phyloP scores from a whole-genome alignment of 2,888 invertebrate species.

The Laspeyria flexula region DNA sequence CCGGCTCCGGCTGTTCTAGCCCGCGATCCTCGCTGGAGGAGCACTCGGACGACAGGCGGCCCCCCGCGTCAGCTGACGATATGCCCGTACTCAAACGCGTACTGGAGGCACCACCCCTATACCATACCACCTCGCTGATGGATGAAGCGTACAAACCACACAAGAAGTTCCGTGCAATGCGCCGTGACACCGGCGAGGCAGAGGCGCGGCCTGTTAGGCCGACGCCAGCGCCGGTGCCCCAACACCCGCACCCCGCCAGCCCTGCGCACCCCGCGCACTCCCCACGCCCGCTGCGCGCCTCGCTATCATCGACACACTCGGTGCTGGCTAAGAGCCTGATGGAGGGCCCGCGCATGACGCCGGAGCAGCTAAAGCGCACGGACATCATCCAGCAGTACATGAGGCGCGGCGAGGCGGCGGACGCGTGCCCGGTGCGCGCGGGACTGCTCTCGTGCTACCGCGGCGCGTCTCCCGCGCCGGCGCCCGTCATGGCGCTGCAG shows the following conservation, averaged over 20 bases:
- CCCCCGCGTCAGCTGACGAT: slow-evolving; percentile 90
- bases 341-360: slow-evolving; percentile 97
- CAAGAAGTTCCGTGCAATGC: slow-evolving; percentile 96
- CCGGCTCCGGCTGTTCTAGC: slow-evolving; percentile 93
- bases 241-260: slow-evolving; percentile 78
- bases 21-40: slow-evolving; percentile 94
- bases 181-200: slow-evolving; percentile 93
- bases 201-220: slow-evolving; percentile 80
- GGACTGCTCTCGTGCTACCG: slow-evolving; percentile 68
- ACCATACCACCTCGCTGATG: slow-evolving; percentile 96
- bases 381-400: slow-evolving; percentile 97
- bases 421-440: slow-evolving; percentile 73
- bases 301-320: slow-evolving; percentile 94
- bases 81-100: slow-evolving; percentile 98
- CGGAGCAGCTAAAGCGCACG: slow-evolving; percentile 96
- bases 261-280: slow-evolving; percentile 71
- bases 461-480: slow-evolving; percentile 78
- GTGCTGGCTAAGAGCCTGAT: slow-evolving; percentile 95
- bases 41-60: slow-evolving; percentile 87
- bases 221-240: slow-evolving; percentile 83
- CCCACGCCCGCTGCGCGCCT: slow-evolving; percentile 82
- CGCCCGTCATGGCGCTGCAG: slow-evolving; percentile 85
- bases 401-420: slow-evolving; percentile 90
- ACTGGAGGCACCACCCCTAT: slow-evolving; percentile 95
- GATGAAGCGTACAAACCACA: slow-evolving; percentile 98